These are phyloP conservation scores for Sarcophaga bullata DNA, from an alignment of 1,140 invertebrate genomes.

Conservation along the genomic window DNA sequence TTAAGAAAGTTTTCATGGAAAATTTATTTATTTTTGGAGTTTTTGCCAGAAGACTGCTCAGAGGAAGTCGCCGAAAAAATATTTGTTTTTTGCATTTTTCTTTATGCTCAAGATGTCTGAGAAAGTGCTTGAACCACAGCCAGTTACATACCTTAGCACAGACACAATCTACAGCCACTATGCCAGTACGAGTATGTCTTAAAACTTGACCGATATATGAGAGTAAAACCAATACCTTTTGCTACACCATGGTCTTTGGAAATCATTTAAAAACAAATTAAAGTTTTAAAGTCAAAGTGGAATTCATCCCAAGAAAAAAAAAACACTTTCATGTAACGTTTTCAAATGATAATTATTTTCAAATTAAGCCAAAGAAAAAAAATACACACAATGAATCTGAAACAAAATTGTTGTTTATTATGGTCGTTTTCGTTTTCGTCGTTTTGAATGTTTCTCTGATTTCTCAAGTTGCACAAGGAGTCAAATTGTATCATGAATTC, in stretches of 20 bases:
- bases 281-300: neutral
- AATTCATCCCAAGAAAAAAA: neutral
- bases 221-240: neutral
- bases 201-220: no score
- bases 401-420: neutral
- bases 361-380: neutral
- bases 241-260: neutral
- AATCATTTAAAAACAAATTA: neutral
- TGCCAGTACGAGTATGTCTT: no score
- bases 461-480: neutral
- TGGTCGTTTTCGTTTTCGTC: neutral
- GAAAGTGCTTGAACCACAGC: no score
- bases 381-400: neutral
- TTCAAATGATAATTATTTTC: constrained; percentile 11
- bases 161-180: no score
- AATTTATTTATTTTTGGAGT: no score
- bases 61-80: no score
- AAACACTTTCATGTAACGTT: neutral
- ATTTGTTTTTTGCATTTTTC: no score
- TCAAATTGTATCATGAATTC: constrained; percentile 24
- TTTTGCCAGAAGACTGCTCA: no score
- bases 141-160: no score
- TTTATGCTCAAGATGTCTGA: no score
- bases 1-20: no score
- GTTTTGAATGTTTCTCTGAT: no score